phyloP scores from a whole-genome alignment of 1,140 invertebrate genomes.

The Bombyx mandarina region DNA sequence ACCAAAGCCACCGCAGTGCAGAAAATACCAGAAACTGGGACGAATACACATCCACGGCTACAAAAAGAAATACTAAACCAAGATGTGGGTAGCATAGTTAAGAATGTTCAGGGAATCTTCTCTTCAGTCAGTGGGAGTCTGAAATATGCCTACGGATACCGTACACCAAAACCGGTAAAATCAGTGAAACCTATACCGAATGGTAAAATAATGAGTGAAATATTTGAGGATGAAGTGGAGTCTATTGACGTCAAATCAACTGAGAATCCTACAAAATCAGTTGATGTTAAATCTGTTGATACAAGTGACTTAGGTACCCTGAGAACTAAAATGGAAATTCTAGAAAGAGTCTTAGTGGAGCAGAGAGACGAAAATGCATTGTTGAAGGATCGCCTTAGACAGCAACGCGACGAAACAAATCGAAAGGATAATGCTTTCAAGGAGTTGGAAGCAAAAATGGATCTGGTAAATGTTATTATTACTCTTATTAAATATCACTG shows the following conservation, averaged over 20 bases:
- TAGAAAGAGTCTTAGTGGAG: conserved; percentile 46
- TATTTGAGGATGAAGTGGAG: conserved; percentile 45
- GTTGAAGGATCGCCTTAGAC: conserved; percentile 41
- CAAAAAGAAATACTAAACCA: conserved; percentile 54
- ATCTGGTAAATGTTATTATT: conserved; percentile 35
- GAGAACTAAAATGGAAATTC: conserved; percentile 46
- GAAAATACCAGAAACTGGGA: conserved; percentile 35
- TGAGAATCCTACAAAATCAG: conserved; percentile 7
- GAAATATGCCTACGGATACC: conserved; percentile 50
- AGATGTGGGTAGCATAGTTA: conserved; percentile 56
- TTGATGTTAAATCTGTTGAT: conserved; percentile 8
- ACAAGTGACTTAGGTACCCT: conserved; percentile 35
- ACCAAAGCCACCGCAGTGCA: conserved; percentile 41
- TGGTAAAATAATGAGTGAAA: conserved; percentile 53
- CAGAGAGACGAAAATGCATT: conserved; percentile 46
- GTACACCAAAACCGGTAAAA: conserved; percentile 37
- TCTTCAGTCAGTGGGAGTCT: conserved; percentile 56
- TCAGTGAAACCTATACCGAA: conserved; percentile 34
- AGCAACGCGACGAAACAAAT: conserved; percentile 43
- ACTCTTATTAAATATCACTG: neutral
- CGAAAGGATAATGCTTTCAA: conserved; percentile 56
- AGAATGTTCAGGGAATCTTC: conserved; percentile 62
- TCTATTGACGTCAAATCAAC: conserved; percentile 7
- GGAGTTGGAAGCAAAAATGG: conserved; percentile 54
- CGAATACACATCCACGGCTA: conserved; percentile 31